A percentile compares a stretch with the other conserved stretches of the same genome.
Evolutionary conservation across 1,140 invertebrate species (phyloP).

Genomic region (Macrosteles quadrilineatus): DNA sequence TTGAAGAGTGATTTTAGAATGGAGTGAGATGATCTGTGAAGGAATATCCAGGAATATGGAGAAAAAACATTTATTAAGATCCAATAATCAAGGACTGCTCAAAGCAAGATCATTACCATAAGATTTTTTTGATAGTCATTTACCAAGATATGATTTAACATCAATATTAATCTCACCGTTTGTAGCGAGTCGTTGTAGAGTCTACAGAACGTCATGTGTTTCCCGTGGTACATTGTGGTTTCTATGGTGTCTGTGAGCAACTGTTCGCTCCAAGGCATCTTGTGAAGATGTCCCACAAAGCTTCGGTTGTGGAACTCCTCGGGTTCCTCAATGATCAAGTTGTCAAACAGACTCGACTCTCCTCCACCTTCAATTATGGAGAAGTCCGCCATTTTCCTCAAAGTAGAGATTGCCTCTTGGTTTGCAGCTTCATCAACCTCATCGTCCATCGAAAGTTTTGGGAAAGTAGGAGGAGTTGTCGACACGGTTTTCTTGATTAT

Average conservation of each 20-base stretch:
- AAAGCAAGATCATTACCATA: no score
- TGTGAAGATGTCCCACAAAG: constrained; percentile 70
- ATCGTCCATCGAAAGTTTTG: constrained; percentile 51
- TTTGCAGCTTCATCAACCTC: constrained; percentile 53
- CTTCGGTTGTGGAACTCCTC: constrained; percentile 72
- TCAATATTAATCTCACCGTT: no score
- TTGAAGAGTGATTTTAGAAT: no score
- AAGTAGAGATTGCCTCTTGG: constrained; percentile 50
- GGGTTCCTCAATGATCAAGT: constrained; percentile 72
- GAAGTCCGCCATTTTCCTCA: constrained; percentile 56
- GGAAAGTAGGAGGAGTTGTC: constrained; percentile 45
- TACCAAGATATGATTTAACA: no score
- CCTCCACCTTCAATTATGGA: constrained; percentile 51
- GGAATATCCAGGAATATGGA: no score
- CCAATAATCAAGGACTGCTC: no score
- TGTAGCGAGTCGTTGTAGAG: constrained; percentile 67
- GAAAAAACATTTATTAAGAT: no score
- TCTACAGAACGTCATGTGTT: constrained; percentile 72
- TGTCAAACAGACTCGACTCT: constrained; percentile 58
- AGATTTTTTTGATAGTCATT: no score
- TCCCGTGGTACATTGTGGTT: constrained; percentile 69
- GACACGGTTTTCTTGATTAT: constrained; percentile 43
- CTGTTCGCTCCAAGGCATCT: constrained; percentile 73
- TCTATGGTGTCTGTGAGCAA: constrained; percentile 72
- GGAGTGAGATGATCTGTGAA: no score